Evolutionary conservation across 2,113 vertebrate species (phyloP).

Genomic region (Cryptomyrus ogoouensis): DNA sequence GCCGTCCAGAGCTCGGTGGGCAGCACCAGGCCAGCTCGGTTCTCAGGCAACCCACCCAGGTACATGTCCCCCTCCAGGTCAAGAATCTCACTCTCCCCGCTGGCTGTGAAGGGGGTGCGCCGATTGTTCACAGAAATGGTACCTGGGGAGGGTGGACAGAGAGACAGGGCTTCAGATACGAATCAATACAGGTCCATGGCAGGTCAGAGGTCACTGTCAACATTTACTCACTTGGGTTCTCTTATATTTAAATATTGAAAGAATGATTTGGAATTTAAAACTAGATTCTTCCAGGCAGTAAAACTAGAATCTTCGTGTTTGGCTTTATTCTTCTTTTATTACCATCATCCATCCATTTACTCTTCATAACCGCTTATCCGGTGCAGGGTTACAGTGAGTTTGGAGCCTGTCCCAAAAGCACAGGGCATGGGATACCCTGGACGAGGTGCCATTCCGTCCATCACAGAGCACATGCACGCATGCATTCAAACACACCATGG

Average conservation of each 20-base stretch:
- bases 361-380: background rate
- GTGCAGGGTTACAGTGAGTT: background rate
- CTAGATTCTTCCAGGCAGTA: background rate
- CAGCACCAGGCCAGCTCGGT: conserved; percentile 76
- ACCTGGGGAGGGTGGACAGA: conserved; percentile 56
- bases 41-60: conserved; percentile 86
- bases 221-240: background rate
- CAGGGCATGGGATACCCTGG: background rate
- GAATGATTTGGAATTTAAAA: background rate
- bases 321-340: background rate
- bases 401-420: background rate
- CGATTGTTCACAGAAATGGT: conserved; percentile 96
- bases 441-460: background rate
- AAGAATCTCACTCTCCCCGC: conserved; percentile 91
- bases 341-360: background rate
- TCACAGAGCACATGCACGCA: background rate
- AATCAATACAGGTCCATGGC: background rate
- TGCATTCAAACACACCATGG: background rate
- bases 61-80: conserved; percentile 96
- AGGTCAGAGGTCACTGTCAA: background rate
- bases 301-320: background rate
- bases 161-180: background rate
- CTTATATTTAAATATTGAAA: background rate
- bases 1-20: conserved; percentile 96
- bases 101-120: conserved; percentile 87